Base-by-base conservation (phyloP, 2,888 invertebrate genomes). In the Lymantria monacha region DNA sequence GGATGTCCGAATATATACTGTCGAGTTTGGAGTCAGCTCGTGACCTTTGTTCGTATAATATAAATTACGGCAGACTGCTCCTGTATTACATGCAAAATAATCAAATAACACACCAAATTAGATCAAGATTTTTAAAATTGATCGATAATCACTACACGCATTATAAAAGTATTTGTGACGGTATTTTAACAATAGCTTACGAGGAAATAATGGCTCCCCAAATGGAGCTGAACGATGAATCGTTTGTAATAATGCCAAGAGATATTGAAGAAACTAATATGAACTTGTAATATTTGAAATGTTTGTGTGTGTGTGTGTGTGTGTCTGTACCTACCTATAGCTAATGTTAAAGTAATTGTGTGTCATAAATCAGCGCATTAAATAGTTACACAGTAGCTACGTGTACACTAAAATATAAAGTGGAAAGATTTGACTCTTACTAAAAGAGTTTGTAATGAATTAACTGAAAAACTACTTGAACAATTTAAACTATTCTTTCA, bases 41-140 rank as follows among this genome's bases (percentile, higher is more conserved):
- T 8, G 0, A 41, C 0, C n/a, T 30, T 3, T 57, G 57, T 37
- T 44, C 54, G 7, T 43, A 48, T n/a, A 61, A 51, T 14, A 42
- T 44, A 38, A 44, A 48, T 22, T 59, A 44, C 22, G 61, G 59
- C 1, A 46, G 48, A 42, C 33, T 59, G n/a, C 42, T 61, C 7
- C 30, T 59, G 0, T 54, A 30, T n/a, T 49, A 57, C 2, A 42
- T 61, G 10, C 12, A 61, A 57, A 59, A 38, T n/a, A 33, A 33
- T 33, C 10, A 5, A 10, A 10, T 2, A 33, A 1, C 9, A 8
- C 33, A 33, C 33, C 5, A 33, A 9, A 8, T 33, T 10, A 9
- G 33, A 33, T 7, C 10, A 33, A 33, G 33, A 33, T 3, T 33
- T 3, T 8, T 10, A 10, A 33, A 33, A 33, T 33, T 33, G 10